These are phyloP conservation scores for Tapera naevia DNA, from an alignment of 2,797 vertebrate genomes.

Conservation along the genomic window DNA sequence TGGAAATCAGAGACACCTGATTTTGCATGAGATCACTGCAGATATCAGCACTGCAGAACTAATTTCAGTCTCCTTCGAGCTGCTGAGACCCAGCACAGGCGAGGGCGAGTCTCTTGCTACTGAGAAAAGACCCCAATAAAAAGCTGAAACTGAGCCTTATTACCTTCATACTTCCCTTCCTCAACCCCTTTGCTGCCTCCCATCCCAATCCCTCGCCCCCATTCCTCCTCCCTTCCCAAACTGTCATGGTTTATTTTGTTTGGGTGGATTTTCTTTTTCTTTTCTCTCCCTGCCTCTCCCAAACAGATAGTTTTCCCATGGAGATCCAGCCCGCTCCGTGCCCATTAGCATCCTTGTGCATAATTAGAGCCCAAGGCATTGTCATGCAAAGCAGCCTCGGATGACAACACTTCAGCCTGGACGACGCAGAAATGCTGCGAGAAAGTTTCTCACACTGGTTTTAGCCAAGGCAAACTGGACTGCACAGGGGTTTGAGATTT, in stretches of 20 bases:
- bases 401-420: conserved; percentile 81
- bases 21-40: accelerated
- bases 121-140: not conserved
- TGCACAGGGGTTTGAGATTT: conserved; percentile 37
- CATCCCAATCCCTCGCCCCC: not conserved
- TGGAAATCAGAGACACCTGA: accelerated
- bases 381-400: conserved; percentile 80
- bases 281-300: not conserved
- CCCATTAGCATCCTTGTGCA: conserved; percentile 80
- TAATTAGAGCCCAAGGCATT: conserved; percentile 75
- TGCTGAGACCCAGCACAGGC: not conserved
- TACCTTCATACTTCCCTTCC: not conserved
- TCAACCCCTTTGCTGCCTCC: not conserved
- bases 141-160: not conserved
- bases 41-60: accelerated
- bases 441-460: conserved; percentile 82
- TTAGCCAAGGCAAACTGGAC: conserved; percentile 65
- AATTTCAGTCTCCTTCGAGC: accelerated
- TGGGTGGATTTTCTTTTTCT: conserved; percentile 53
- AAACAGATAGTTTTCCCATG: conserved; percentile 77
- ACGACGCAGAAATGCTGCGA: conserved; percentile 68
- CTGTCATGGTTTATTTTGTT: conserved; percentile 59
- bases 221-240: not conserved
- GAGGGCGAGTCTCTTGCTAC: accelerated
- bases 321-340: conserved; percentile 45